Evolutionary conservation across 2,888 invertebrate species (phyloP).

Genomic region (Spatulosminthurus flaviceps): DNA sequence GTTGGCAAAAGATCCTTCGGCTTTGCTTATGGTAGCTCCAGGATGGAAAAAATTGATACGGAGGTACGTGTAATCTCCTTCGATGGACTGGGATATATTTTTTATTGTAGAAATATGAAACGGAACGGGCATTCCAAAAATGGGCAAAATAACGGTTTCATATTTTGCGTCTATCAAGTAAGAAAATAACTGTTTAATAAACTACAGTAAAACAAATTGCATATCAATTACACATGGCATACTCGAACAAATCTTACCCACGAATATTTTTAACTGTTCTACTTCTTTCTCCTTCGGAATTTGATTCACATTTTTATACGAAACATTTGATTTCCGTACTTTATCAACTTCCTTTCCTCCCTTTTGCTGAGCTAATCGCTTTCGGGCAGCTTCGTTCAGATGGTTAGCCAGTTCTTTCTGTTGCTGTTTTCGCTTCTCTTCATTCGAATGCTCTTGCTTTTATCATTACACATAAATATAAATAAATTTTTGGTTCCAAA

Average conservation of each 20-base stretch:
- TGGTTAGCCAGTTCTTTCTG: slow-evolving; percentile 92
- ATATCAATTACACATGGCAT: not conserved
- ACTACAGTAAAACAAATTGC: slow-evolving; percentile 5
- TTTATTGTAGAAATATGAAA: slow-evolving; percentile 99
- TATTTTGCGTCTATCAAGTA: slow-evolving; percentile 83
- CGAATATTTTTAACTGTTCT: slow-evolving; percentile 91
- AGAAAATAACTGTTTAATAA: slow-evolving; percentile 22
- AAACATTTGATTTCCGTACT: slow-evolving; percentile 91
- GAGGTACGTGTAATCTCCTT: slow-evolving; percentile 98
- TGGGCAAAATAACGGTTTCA: slow-evolving; percentile 97
- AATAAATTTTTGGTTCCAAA: too few relatives aligned
- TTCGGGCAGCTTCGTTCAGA: slow-evolving; percentile 91
- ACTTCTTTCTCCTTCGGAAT: slow-evolving; percentile 95
- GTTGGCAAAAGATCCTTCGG: slow-evolving; percentile 90
- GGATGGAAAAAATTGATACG: slow-evolving; percentile 98
- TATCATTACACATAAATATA: slow-evolving; percentile 48
- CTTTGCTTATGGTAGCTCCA: slow-evolving; percentile 93
- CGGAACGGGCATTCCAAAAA: slow-evolving; percentile 95
- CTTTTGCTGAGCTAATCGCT: slow-evolving; percentile 85
- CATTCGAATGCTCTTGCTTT: slow-evolving; percentile 89
- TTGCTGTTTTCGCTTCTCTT: slow-evolving; percentile 96
- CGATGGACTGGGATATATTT: slow-evolving; percentile 97
- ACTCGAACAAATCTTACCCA: slow-evolving; percentile 72
- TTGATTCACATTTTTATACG: slow-evolving; percentile 90
- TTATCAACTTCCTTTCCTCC: slow-evolving; percentile 85